Evolutionary conservation across 2,797 vertebrate species (phyloP).

Genomic region (Falco concolor): DNA sequence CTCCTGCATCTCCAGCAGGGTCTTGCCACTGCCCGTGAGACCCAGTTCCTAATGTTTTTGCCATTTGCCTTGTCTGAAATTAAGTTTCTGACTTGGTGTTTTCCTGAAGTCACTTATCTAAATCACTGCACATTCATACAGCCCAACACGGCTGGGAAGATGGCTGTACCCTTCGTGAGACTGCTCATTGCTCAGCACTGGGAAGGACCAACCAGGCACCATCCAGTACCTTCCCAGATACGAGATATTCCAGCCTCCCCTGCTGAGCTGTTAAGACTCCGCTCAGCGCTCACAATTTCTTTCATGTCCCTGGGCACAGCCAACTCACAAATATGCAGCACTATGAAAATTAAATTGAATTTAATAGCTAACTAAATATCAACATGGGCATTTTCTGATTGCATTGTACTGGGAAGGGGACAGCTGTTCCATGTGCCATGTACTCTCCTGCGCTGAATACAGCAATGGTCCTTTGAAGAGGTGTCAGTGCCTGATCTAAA

Average conservation of each 20-base stretch:
- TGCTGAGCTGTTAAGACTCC: background rate
- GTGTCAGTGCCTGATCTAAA: background rate
- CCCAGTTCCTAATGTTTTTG: fast-evolving
- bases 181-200: background rate
- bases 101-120: background rate
- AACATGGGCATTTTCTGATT: constrained; percentile 22
- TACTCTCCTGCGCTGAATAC: background rate
- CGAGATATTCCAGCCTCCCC: background rate
- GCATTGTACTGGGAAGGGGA: background rate
- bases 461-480: background rate
- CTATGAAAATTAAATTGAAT: constrained; percentile 35
- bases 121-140: background rate
- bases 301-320: background rate
- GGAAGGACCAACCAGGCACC: background rate
- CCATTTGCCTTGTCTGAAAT: background rate
- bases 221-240: background rate
- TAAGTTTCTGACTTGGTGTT: background rate
- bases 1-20: background rate
- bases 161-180: background rate
- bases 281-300: background rate
- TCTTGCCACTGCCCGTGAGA: background rate
- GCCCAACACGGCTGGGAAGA: background rate
- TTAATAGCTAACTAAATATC: constrained; percentile 45
- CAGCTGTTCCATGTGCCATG: background rate
- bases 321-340: background rate